A percentile compares a stretch with the other conserved stretches of the same genome.
phyloP scores from a whole-genome alignment of 2,113 vertebrate species.

The Dicerorhinus sumatrensis region DNA sequence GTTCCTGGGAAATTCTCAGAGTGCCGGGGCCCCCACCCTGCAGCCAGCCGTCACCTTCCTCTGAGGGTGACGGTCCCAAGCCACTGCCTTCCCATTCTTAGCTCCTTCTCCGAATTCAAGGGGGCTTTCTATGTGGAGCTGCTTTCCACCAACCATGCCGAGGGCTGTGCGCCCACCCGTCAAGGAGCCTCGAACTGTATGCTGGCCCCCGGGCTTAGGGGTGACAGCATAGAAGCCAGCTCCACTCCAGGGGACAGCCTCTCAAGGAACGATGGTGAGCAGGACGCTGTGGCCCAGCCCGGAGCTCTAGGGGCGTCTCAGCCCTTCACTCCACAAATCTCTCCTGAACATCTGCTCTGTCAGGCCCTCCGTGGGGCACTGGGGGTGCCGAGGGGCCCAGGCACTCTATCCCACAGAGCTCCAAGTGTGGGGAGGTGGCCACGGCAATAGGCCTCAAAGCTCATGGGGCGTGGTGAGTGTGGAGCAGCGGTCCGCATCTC shows the following conservation, averaged over 20 bases:
- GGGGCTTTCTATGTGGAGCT: not conserved
- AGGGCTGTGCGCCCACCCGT: not conserved
- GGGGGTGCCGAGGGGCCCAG: rapidly evolving
- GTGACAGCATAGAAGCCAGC: rapidly evolving
- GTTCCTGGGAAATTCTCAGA: too few species aligned
- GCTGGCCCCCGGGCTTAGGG: not conserved
- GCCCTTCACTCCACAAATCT: not conserved
- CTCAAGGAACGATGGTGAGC: rapidly evolving
- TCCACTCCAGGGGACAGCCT: too few species aligned
- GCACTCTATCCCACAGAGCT: not conserved
- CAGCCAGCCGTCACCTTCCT: not conserved
- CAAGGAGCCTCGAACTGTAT: rapidly evolving
- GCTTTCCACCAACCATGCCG: too few species aligned
- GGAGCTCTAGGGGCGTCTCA: rapidly evolving
- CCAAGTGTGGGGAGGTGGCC: not conserved
- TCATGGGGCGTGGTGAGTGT: rapidly evolving
- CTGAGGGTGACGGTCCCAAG: rapidly evolving
- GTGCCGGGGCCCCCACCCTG: not conserved
- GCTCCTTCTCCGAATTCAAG: rapidly evolving
- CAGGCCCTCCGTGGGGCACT: rapidly evolving
- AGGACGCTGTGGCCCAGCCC: rapidly evolving
- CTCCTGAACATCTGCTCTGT: not conserved
- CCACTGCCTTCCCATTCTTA: not conserved
- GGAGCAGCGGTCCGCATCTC: rapidly evolving
- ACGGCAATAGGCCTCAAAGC: too few species aligned